Base-by-base conservation (phyloP, 1,140 invertebrate species). In the Pseudomyrmex dendroicus region DNA sequence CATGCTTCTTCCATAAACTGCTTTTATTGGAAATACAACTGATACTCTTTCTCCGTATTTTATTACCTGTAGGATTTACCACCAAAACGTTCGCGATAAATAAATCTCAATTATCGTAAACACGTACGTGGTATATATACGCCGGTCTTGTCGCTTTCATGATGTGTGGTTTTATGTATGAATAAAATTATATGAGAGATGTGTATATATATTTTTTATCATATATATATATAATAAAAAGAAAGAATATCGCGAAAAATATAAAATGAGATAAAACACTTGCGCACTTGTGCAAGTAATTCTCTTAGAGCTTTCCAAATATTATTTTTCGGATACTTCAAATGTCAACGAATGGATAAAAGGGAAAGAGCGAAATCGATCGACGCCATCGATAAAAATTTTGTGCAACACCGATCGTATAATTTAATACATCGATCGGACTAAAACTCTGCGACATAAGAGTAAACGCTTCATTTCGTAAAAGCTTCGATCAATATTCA, bases 11-110 rank as follows among this genome's bases (percentile, higher is more conserved):
- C 44, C 50, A 59, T 80, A 72, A 80, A 80, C 72, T 72, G 66
- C 54, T 17, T 80, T 80, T 80, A 80, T 80, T 70, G 56, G 20
- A 10, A 59, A 46, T 61, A 80, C 17, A 70, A 78, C 56, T 70
- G 76, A 50, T 50, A 48, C 54, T 50, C 5, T 57, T 8, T 22
- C 54, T n/a, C 54, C 12, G 22, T 48, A 17, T 80, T 72, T 70
- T 70, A 80, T 72, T 59, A 50, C 44, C 46, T 25, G 64, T 17
- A 44, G 15, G 48, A 50, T 70, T 78, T 48, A 17, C 1, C 9
- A 57, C 15, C 50, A 22, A 72, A 70, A 80, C 17, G 48, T 72
- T n/a, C 8, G n/a, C 17, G 7, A 70, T 5, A 44, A 35, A 80
- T 72, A 35, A 72, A 72, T 59, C 35, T 13, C 50, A 12, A 25